These are phyloP conservation scores for Limnephilus rhombicus DNA, from an alignment of 2,888 invertebrate genomes.

Conservation along the genomic window DNA sequence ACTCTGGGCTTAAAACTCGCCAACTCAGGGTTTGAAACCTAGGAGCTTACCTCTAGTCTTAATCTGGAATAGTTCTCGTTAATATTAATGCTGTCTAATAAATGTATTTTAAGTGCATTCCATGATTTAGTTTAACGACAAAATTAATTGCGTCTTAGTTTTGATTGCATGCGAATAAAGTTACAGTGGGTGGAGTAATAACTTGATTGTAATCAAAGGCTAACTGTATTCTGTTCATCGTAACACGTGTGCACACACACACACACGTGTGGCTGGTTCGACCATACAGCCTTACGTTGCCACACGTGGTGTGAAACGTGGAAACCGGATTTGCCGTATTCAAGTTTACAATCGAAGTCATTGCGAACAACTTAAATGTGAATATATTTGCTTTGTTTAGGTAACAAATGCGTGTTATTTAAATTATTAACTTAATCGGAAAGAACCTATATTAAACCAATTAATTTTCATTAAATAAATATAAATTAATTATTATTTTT, in stretches of 20 bases:
- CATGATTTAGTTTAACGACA: neutral
- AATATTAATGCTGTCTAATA: neutral
- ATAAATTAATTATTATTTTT: too few species aligned
- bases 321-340: neutral
- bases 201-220: neutral
- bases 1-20: neutral
- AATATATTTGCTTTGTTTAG: neutral
- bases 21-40: neutral
- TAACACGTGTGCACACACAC: constrained; percentile 3
- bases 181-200: neutral
- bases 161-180: neutral
- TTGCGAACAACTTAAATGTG: neutral
- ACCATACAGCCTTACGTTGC: neutral
- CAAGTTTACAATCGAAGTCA: constrained; percentile 10
- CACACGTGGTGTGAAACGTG: constrained; percentile 17
- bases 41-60: neutral
- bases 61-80: neutral
- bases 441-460: too few species aligned
- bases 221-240: constrained; percentile 24
- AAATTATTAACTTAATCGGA: too few species aligned
- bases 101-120: neutral
- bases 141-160: neutral
- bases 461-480: too few species aligned
- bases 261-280: neutral
- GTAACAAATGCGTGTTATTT: too few species aligned